phyloP scores from a whole-genome alignment of 2,797 vertebrate species.

The Pristis pectinata region DNA sequence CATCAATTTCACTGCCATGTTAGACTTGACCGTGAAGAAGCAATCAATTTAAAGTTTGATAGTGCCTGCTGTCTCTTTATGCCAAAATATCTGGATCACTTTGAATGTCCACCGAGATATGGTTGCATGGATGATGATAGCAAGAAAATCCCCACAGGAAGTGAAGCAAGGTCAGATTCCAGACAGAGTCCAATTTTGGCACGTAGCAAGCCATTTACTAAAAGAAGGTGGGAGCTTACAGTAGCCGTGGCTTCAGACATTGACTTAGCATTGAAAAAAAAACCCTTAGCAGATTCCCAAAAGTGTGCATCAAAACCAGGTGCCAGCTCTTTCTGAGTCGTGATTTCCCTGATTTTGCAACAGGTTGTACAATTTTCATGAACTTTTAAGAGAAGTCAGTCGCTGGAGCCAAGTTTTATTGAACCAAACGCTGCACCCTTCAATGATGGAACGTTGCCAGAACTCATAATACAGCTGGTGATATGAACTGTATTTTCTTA shows the following conservation, averaged over 20 bases:
- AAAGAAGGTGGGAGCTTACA: not conserved
- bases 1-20: too few species aligned
- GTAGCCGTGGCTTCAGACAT: not conserved
- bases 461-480: too few species aligned
- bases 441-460: not conserved
- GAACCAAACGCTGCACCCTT: not conserved
- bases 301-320: not conserved
- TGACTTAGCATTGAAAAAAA: not conserved
- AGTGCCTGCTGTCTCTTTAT: too few species aligned
- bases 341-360: conserved; percentile 24
- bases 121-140: not conserved
- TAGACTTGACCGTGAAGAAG: too few species aligned
- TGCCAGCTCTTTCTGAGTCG: not conserved
- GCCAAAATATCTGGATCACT: too few species aligned
- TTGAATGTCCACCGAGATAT: too few species aligned
- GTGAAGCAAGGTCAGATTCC: not conserved
- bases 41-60: too few species aligned
- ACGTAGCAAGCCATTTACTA: not conserved
- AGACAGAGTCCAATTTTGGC: not conserved
- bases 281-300: not conserved
- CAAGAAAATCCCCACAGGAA: not conserved
- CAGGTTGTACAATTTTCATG: not conserved
- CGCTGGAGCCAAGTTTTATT: not conserved
- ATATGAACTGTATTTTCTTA: not conserved
- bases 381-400: not conserved